Evolutionary conservation across 2,797 vertebrate genomes (phyloP).

Genomic region (Tauraco hartlaubi): DNA sequence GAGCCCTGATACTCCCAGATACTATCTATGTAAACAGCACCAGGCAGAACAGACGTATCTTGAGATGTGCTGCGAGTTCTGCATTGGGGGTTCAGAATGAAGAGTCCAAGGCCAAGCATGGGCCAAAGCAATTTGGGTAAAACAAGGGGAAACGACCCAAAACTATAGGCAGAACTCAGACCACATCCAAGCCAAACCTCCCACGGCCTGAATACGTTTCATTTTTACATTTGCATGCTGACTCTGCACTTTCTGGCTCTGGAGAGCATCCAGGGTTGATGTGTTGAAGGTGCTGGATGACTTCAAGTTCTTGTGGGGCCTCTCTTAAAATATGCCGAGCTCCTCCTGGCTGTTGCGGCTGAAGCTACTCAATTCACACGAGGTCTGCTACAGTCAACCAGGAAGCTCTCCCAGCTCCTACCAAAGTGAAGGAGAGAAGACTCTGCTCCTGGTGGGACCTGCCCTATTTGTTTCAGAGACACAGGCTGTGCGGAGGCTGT

Average conservation of each 20-base stretch:
- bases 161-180: neutral
- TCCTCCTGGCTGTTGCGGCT: neutral
- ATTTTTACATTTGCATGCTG: neutral
- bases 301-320: neutral
- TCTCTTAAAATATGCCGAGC: neutral
- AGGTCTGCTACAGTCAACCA: neutral
- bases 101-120: neutral
- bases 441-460: neutral
- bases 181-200: neutral
- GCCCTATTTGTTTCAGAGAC: neutral
- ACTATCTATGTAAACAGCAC: neutral
- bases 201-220: neutral
- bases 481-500: neutral
- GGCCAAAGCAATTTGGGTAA: neutral
- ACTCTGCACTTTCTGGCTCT: neutral
- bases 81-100: neutral
- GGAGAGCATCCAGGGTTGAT: neutral
- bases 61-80: neutral
- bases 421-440: neutral
- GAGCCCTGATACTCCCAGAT: neutral
- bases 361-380: neutral
- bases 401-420: neutral
- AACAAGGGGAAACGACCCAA: neutral
- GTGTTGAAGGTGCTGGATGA: slow-evolving; percentile 1
- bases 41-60: neutral